Evolutionary conservation across 2,888 invertebrate genomes (phyloP).

Genomic region (Tolmerus cingulatus): DNA sequence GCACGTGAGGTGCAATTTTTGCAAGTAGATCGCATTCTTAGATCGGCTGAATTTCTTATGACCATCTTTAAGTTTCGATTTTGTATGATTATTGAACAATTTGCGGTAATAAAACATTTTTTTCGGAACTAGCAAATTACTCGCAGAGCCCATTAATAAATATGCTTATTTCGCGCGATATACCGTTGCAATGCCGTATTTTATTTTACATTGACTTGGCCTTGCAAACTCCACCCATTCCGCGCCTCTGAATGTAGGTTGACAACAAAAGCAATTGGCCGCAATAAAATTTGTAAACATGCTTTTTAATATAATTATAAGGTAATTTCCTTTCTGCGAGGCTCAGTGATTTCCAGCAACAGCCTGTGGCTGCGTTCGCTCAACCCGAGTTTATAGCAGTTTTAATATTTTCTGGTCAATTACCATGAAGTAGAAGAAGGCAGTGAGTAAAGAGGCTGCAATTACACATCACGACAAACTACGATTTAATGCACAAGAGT

Average conservation of each 20-base stretch:
- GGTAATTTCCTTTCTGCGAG: neutral
- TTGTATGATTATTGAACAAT: neutral
- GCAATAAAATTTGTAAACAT: neutral
- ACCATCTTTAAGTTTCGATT: neutral
- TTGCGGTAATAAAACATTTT: neutral
- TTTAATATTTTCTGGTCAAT: neutral
- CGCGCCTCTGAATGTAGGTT: neutral
- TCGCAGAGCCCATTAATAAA: neutral
- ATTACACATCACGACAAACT: neutral
- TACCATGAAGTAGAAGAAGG: neutral
- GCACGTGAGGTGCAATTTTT: neutral
- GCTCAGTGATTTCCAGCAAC: neutral
- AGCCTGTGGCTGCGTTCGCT: neutral
- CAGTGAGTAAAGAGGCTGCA: neutral
- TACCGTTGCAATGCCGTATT: neutral
- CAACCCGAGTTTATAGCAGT: neutral
- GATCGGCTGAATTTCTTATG: neutral
- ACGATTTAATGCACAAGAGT: neutral
- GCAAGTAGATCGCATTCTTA: neutral
- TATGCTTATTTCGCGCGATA: neutral
- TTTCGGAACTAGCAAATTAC: neutral
- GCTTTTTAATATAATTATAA: neutral
- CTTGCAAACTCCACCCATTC: neutral
- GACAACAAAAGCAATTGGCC: neutral
- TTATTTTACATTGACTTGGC: neutral